Evolutionary conservation across 2,113 vertebrate genomes (phyloP), one percentile per base, ranked within the genome.

Genomic region (Halcyon malimbica): DNA sequence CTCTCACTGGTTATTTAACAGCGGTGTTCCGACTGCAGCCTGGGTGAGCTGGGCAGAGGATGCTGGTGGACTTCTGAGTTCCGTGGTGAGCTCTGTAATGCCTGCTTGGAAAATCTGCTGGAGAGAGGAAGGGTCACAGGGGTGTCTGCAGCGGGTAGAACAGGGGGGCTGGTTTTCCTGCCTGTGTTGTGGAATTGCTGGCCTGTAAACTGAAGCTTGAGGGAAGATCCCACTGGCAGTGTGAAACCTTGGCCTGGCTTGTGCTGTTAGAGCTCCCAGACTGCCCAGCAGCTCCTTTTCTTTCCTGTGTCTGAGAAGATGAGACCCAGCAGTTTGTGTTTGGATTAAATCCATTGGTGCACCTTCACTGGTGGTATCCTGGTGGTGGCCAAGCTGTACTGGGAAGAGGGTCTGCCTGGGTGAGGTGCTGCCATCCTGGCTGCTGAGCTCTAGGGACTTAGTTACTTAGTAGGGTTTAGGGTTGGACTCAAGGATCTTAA

Each of bases 291-390:
- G n/a, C 35, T 79, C 41, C 23, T 73, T 77, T 75, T 24, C 35
- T 20, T 25, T 10, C 26, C 77, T 93, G 81, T 87, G 65, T 83
- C 51, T 26, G 83, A 93, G 87, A 79, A 83, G 56, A 48, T 93
- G 87, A 79, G 65, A 8, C 53, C 2, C 29, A 18, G 28, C 65
- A n/a, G 6, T 4, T 60, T 29, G 79, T 28, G 28, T 79, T 93
- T 94, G 92, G 97, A 93, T 98, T 85, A 97, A 98, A 98, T 96
- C 77, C 82, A 44, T 92, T 81, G 29, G 11, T 88, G 31, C 53
- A 95, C 76, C 81, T 95, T 96, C 51, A 48, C 60, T 28, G 13
- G 53, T 6, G 17, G 25, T 56, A 6, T 11, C 29, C 65, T 33
- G 13, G 28, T 6, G 17, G 28, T 53, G 8, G 13, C 29, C 14